Percentiles rank a stretch among this genome's conserved stretches.
Evolutionary conservation across 2,113 vertebrate species (phyloP).

Genomic region (Notarius lentiginosus): DNA sequence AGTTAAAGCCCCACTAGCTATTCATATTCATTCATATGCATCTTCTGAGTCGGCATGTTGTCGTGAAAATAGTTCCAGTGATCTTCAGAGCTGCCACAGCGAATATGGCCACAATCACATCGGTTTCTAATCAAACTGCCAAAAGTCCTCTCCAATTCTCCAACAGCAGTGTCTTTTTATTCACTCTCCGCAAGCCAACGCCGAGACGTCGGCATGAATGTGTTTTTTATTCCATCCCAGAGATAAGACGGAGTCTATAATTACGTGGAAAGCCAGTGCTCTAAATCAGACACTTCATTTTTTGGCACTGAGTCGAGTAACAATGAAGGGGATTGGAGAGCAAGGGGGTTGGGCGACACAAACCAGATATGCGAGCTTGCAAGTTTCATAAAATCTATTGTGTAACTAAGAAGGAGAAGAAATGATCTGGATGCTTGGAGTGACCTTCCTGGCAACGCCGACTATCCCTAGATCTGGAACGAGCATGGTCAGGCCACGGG

Average conservation of each 20-base stretch:
- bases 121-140: constrained; percentile 81
- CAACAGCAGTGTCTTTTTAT: constrained; percentile 73
- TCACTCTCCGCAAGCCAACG: constrained; percentile 72
- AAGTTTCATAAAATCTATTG: constrained; percentile 78
- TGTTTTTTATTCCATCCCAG: constrained; percentile 74
- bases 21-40: background rate
- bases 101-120: constrained; percentile 68
- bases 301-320: constrained; percentile 82
- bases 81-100: constrained; percentile 33
- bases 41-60: background rate
- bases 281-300: constrained; percentile 89
- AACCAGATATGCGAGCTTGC: constrained; percentile 88
- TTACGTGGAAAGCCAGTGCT: constrained; percentile 87
- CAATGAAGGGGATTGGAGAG: constrained; percentile 58
- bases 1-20: constrained; percentile 4
- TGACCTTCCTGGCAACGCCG: constrained; percentile 46
- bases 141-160: constrained; percentile 57
- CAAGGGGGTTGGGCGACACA: constrained; percentile 77
- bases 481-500: constrained; percentile 46
- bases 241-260: constrained; percentile 86
- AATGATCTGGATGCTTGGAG: constrained; percentile 45
- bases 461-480: constrained; percentile 43
- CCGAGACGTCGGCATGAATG: constrained; percentile 80
- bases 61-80: constrained; percentile 4
- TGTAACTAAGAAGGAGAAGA: constrained; percentile 38